Base-by-base conservation (phyloP, 1,140 invertebrate genomes). In the Orchestia grillus region DNA sequence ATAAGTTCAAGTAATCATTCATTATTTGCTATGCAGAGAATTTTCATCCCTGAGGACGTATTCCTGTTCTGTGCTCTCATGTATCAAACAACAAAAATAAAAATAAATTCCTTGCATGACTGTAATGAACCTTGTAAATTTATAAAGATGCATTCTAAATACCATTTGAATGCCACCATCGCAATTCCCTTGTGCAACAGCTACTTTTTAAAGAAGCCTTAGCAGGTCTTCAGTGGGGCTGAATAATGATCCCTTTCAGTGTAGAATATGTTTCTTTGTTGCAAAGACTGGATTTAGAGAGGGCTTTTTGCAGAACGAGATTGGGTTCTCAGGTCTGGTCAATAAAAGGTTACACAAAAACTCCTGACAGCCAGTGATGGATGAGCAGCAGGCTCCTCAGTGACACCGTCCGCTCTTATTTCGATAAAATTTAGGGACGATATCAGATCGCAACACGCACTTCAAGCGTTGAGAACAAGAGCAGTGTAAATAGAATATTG, bases 291-390 rank as follows among this genome's bases (percentile, higher is more conserved):
- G 92, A 94, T 94, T 47, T 94, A 6, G 92, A 94, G 43, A n/a
- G 92, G 43, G 44, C 6, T 94, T 94, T 94, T 44, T 45, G 43
- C 43, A n/a, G 44, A 4, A 40, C 92, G 92, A 45, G 44, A 94
- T 94, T 94, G 44, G 92, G 92, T 47, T 94, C 92, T 47, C 92
- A 90, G 92, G 92, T 94, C 92, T 45, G 44, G 92, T 94, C 92
- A 94, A 94, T 94, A 47, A 94, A 94, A 94, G 92, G 43, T 94
- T 94, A 44, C 43, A 94, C 41, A 94, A 94, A 44, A 94, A 94
- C 45, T 44, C 92, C 41, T n/a, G 92, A 94, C 92, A 94, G 44
- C 43, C 92, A 44, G 92, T 94, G 92, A 94, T 94, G 92, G 92
- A 94, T 94, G 92, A 28, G 92, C 44, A 44, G 40, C 44, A 11